Conservation (phyloP, 2,888 invertebrate genomes). For the Hirtodrosophila trivittata region DNA sequence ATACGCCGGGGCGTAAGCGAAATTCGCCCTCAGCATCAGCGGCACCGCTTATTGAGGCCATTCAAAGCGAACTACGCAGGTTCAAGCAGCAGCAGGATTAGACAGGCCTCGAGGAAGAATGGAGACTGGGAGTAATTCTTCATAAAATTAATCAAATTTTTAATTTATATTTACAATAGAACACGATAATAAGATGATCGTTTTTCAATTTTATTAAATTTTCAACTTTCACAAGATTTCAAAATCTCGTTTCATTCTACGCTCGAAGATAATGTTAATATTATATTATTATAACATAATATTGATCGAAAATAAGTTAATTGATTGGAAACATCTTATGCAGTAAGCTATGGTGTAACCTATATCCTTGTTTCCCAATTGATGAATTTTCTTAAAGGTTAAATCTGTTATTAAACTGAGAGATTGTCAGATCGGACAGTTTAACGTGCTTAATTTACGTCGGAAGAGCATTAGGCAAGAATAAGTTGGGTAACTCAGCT, state of each 20-base stretch:
- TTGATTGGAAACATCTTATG: too few species aligned
- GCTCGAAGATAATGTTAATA: neutral
- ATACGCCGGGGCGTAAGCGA: constrained; percentile 44
- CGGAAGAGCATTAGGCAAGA: too few species aligned
- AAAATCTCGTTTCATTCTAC: neutral
- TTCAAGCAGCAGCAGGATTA: constrained; percentile 79
- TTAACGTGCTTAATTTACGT: too few species aligned
- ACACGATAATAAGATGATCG: constrained; percentile 18
- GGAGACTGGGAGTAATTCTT: constrained; percentile 8
- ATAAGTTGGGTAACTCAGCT: too few species aligned
- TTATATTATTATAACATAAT: too few species aligned
- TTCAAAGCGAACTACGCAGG: constrained; percentile 88
- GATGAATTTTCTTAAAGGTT: too few species aligned
- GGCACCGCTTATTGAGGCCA: constrained; percentile 92
- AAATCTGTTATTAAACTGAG: too few species aligned
- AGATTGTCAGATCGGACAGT: too few species aligned
- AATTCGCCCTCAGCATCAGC: constrained; percentile 90
- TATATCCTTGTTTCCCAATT: too few species aligned
- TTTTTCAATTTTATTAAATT: constrained; percentile 53
- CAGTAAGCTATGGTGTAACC: too few species aligned
- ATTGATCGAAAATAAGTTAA: too few species aligned
- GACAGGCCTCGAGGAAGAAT: neutral
- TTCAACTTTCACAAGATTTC: constrained; percentile 43
- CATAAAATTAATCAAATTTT: constrained; percentile 7
- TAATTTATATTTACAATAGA: constrained; percentile 11